Percentiles rank a stretch among this genome's conserved stretches.
Evolutionary conservation across 2,888 invertebrate species (phyloP).

Genomic region (Linnaemya tessellans): DNA sequence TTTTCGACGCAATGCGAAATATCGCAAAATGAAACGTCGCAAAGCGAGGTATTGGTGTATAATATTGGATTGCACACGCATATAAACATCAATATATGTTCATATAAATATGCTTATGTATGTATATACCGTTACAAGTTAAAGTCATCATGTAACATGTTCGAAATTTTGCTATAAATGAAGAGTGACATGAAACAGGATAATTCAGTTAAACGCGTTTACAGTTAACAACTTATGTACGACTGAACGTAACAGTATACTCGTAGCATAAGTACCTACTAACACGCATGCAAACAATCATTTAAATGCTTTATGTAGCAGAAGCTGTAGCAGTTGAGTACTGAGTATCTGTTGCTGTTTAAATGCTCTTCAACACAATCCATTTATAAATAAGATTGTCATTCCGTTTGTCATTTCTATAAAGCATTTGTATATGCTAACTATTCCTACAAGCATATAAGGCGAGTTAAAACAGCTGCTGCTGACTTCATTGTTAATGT

Average conservation of each 20-base stretch:
- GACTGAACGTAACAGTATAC: conserved; percentile 5
- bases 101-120: neutral
- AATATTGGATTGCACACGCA: no score
- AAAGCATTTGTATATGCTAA: no score
- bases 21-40: no score
- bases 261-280: neutral
- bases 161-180: conserved; percentile 77
- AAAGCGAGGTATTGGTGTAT: neutral
- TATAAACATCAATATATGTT: neutral
- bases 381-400: neutral
- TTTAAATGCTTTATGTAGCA: neutral
- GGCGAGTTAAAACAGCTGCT: no score
- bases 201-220: conserved; percentile 78
- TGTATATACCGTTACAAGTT: conserved; percentile 46
- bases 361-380: neutral
- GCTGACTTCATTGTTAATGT: no score
- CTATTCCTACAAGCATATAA: no score
- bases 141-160: conserved; percentile 61
- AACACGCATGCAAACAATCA: neutral
- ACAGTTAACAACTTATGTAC: conserved; percentile 53
- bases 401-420: neutral
- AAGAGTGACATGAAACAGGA: conserved; percentile 80
- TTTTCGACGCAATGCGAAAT: no score
- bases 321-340: conserved; percentile 1
- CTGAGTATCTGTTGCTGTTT: conserved; percentile 14